Percentiles rank a stretch among this genome's conserved stretches.
phyloP scores from a whole-genome alignment of 2,888 invertebrate species.

The Cartodere bifasciata region DNA sequence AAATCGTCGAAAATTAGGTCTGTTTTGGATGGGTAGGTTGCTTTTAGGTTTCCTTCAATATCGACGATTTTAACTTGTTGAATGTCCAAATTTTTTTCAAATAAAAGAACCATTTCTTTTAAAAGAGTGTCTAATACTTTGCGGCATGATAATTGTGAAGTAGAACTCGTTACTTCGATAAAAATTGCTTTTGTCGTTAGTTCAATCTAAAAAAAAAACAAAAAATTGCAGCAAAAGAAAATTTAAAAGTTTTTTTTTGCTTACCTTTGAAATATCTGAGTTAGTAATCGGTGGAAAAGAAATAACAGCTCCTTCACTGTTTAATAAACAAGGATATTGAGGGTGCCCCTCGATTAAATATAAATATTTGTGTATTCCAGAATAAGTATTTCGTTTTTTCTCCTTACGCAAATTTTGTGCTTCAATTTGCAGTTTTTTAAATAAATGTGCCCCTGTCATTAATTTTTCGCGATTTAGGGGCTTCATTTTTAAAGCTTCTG shows the following conservation, averaged over 20 bases:
- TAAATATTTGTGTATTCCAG: constrained; percentile 75
- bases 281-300: constrained; percentile 83
- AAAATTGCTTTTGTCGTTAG: constrained; percentile 50
- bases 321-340: constrained; percentile 58
- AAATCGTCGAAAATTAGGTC: constrained; percentile 49
- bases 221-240: constrained; percentile 1
- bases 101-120: constrained; percentile 45
- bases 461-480: constrained; percentile 50
- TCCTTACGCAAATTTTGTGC: constrained; percentile 71
- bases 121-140: constrained; percentile 55
- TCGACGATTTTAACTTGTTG: constrained; percentile 63
- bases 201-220: constrained; percentile 45
- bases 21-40: constrained; percentile 66
- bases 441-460: constrained; percentile 54
- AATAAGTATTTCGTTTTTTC: constrained; percentile 69
- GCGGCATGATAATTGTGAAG: constrained; percentile 50
- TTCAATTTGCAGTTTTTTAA: constrained; percentile 55
- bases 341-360: constrained; percentile 64
- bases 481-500: constrained; percentile 48
- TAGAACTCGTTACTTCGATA: constrained; percentile 64
- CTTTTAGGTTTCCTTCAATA: constrained; percentile 50
- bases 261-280: constrained; percentile 65
- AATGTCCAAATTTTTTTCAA: constrained; percentile 33
- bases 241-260: constrained; percentile 5
- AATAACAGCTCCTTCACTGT: constrained; percentile 52